Conservation (phyloP, 1,140 invertebrate genomes). For the Cydia strobilella region DNA sequence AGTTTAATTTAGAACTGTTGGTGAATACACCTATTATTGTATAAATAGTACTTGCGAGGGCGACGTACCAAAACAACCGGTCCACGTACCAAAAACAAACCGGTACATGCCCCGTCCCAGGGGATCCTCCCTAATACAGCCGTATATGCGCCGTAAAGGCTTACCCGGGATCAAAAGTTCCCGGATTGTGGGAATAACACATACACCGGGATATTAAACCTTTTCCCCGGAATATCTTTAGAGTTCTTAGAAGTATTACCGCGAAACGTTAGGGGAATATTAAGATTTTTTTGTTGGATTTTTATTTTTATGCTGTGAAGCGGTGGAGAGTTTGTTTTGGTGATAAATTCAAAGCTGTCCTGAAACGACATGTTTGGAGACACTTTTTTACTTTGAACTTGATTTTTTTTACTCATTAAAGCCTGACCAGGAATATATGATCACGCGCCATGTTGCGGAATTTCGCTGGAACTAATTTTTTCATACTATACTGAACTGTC, state of each 20-base stretch:
- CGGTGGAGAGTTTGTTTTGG: background rate
- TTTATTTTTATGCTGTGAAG: background rate
- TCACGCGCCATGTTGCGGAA: too few species aligned
- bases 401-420: too few species aligned
- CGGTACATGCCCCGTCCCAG: slow-evolving; percentile 5
- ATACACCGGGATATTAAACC: slow-evolving; percentile 30
- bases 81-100: slow-evolving; percentile 5
- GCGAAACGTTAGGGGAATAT: slow-evolving; percentile 5
- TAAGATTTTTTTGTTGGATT: slow-evolving; percentile 1
- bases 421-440: too few species aligned
- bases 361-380: background rate
- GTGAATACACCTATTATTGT: too few species aligned
- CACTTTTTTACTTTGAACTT: too few species aligned
- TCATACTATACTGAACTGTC: too few species aligned
- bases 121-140: slow-evolving; percentile 27
- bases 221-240: slow-evolving; percentile 29
- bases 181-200: slow-evolving; percentile 32
- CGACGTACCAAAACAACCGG: background rate
- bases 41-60: too few species aligned
- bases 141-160: slow-evolving; percentile 27
- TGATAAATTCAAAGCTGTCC: background rate
- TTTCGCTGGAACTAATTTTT: too few species aligned
- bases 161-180: slow-evolving; percentile 30
- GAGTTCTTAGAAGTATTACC: slow-evolving; percentile 30
- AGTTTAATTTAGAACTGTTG: too few species aligned